Percentiles rank a stretch among this genome's conserved stretches.
Conservation (phyloP, 2,113 vertebrate genomes). For the Gopherus flavomarginatus region DNA sequence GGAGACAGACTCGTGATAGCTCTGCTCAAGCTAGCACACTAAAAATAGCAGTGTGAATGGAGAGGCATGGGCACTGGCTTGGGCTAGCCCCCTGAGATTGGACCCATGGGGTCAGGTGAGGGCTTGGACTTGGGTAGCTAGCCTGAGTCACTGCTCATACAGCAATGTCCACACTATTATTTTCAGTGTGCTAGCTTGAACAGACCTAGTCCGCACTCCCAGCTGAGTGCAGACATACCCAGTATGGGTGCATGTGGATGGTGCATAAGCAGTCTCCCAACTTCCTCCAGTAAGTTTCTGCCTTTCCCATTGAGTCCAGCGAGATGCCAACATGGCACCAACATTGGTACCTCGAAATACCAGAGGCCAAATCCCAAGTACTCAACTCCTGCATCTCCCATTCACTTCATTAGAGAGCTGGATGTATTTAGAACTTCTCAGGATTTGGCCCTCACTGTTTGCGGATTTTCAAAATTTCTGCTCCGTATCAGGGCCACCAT, state of each 20-base stretch:
- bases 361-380: background rate
- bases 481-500: background rate
- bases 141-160: background rate
- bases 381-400: background rate
- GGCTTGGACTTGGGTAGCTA: background rate
- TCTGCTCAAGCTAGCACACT: background rate
- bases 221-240: background rate
- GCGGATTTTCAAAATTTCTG: background rate
- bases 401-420: background rate
- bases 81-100: background rate
- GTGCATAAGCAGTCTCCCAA: background rate
- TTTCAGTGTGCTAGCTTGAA: background rate
- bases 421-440: background rate
- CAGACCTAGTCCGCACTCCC: background rate
- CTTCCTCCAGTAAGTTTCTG: background rate
- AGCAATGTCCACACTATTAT: background rate
- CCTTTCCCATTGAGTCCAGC: background rate
- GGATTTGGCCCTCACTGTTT: background rate
- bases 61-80: background rate
- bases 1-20: background rate
- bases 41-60: background rate
- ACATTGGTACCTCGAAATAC: background rate
- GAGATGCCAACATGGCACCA: rapidly evolving
- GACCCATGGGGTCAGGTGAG: background rate
- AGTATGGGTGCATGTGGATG: background rate